These are phyloP conservation scores for Achatina immaculata DNA, from an alignment of 1,140 invertebrate species.

Conservation along the genomic window DNA sequence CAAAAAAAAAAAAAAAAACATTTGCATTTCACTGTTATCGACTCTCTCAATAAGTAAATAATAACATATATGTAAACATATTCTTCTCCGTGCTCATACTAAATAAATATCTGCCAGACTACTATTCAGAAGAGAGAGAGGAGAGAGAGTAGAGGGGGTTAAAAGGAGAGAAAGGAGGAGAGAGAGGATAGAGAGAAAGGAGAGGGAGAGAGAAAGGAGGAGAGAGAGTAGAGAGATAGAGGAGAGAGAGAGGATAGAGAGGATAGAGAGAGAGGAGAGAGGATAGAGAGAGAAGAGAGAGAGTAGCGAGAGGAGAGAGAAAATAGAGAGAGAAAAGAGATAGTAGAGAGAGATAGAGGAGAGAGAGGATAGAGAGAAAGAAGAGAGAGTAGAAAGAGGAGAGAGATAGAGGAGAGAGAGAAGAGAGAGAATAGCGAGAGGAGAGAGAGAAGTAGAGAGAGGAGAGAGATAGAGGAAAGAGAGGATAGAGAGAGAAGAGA, in stretches of 20 bases:
- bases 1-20: too few species aligned
- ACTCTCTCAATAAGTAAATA: too few species aligned
- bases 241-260: neutral
- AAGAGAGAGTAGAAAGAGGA: neutral
- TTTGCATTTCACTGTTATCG: too few species aligned
- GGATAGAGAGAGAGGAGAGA: neutral
- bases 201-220: neutral
- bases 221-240: neutral
- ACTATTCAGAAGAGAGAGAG: too few species aligned
- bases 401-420: neutral
- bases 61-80: too few species aligned
- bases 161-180: conserved; percentile 19
- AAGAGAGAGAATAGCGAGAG: neutral
- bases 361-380: neutral
- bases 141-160: too few species aligned
- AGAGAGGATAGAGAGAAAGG: neutral
- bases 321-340: conserved; percentile 4
- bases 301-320: neutral
- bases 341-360: neutral
- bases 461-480: neutral
- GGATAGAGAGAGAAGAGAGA: neutral
- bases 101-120: neutral
- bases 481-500: neutral
- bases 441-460: neutral
- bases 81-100: neutral